These are phyloP conservation scores for Hypomecis punctinalis DNA, from an alignment of 2,888 invertebrate species.

Conservation along the genomic window DNA sequence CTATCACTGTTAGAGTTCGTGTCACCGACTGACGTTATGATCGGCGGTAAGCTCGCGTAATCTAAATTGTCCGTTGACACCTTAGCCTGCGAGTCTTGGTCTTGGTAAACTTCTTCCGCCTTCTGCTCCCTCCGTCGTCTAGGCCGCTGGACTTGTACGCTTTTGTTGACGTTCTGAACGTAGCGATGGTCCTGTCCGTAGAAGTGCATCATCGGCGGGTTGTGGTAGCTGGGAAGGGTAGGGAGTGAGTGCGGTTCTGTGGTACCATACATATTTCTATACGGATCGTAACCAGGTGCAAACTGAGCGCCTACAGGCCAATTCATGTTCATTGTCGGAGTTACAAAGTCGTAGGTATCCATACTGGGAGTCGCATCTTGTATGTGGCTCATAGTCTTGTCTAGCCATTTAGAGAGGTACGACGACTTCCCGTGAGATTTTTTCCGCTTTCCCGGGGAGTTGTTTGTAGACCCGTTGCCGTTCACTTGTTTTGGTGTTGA, in stretches of 20 bases:
- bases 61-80: constrained; percentile 78
- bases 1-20: constrained; percentile 79
- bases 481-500: constrained; percentile 78
- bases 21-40: constrained; percentile 84
- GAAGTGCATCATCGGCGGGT: constrained; percentile 58
- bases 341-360: constrained; percentile 70
- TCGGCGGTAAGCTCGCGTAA: constrained; percentile 89
- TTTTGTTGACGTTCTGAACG: constrained; percentile 67
- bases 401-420: constrained; percentile 81
- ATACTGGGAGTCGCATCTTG: constrained; percentile 72
- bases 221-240: constrained; percentile 84
- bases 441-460: constrained; percentile 79
- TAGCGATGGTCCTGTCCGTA: constrained; percentile 72
- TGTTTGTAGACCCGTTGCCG: constrained; percentile 68
- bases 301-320: constrained; percentile 70
- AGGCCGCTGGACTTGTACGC: constrained; percentile 69
- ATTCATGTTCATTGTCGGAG: constrained; percentile 64
- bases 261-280: constrained; percentile 82
- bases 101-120: constrained; percentile 64
- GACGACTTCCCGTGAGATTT: constrained; percentile 76
- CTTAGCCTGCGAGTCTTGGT: constrained; percentile 71
- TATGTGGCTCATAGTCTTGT: constrained; percentile 77
- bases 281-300: constrained; percentile 75
- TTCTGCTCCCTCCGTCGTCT: constrained; percentile 67
- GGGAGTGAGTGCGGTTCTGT: constrained; percentile 88